Evolutionary conservation across 1,140 invertebrate genomes (phyloP).

Genomic region (Vollenhovia emeryi): DNA sequence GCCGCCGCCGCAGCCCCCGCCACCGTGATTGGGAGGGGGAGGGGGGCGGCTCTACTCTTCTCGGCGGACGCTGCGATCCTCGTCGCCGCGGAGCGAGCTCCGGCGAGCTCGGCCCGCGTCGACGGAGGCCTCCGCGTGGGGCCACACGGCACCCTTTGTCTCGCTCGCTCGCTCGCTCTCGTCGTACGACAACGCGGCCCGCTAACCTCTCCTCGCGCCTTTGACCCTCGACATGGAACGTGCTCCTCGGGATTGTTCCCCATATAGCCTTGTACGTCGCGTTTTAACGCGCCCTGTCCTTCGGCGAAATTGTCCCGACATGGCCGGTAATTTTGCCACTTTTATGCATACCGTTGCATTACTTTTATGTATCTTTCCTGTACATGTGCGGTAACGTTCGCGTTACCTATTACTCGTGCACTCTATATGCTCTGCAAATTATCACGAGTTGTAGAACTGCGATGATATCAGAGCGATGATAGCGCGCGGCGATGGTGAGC

Average conservation of each 20-base stretch:
- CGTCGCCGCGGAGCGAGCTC: not conserved
- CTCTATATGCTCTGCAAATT: not conserved
- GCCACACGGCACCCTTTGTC: not conserved
- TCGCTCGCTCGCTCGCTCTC: not conserved
- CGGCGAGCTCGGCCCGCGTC: not conserved
- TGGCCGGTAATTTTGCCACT: not conserved
- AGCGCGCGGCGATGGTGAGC: not conserved
- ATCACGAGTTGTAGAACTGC: not conserved
- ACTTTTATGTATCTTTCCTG: not conserved
- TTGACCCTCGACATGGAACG: not conserved
- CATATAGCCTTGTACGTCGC: not conserved
- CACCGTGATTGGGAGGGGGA: not conserved
- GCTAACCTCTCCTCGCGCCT: not conserved
- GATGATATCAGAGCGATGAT: not conserved
- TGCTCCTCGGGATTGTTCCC: not conserved
- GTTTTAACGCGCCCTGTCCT: not conserved
- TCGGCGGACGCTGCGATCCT: not conserved
- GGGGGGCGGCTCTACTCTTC: not conserved
- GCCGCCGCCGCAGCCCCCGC: not conserved
- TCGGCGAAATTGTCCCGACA: not conserved
- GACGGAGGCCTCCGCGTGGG: not conserved
- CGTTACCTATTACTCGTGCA: not conserved
- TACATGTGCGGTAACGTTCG: slow-evolving; percentile 33
- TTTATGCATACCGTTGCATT: not conserved
- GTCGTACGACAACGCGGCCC: not conserved